A percentile compares a stretch with the other conserved stretches of the same genome.
Conservation (phyloP, 2,797 vertebrate genomes). For the Corythornis leucogaster region DNA sequence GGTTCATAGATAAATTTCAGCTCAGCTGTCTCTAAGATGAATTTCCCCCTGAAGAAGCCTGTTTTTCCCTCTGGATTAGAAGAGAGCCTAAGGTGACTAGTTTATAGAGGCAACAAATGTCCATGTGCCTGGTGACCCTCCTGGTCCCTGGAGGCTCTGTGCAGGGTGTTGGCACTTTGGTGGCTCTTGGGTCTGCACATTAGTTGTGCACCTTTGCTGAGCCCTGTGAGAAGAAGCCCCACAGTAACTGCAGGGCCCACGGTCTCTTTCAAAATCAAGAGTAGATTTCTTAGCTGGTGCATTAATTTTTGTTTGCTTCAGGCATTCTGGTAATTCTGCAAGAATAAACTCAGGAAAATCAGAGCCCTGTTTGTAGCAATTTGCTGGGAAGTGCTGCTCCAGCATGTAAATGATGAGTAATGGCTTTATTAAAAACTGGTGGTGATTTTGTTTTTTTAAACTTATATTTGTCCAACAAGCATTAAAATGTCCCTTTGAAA, state of each 20-base stretch:
- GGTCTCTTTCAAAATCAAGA: neutral
- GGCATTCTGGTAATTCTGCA: neutral
- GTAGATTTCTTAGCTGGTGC: neutral
- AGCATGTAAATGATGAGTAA: neutral
- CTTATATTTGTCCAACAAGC: neutral
- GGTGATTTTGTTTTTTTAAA: neutral
- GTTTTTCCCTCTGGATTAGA: neutral
- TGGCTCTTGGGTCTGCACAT: neutral
- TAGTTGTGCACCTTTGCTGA: neutral
- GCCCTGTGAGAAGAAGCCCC: neutral
- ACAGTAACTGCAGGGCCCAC: neutral
- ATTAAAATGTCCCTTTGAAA: neutral
- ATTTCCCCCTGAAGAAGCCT: neutral
- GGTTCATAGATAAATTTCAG: neutral
- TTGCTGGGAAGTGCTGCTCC: neutral
- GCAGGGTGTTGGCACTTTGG: neutral
- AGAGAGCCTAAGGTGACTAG: neutral
- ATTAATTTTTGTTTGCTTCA: neutral
- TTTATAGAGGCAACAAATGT: neutral
- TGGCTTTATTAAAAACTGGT: neutral
- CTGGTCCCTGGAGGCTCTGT: neutral
- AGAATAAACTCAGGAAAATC: constrained; percentile 1
- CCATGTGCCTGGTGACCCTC: neutral
- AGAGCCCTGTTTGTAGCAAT: neutral
- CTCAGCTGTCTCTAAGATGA: neutral